A percentile compares a stretch with the other conserved stretches of the same genome.
These are phyloP conservation scores for Acipenser ruthenus DNA, from an alignment of 2,797 vertebrate species.

Conservation along the genomic window DNA sequence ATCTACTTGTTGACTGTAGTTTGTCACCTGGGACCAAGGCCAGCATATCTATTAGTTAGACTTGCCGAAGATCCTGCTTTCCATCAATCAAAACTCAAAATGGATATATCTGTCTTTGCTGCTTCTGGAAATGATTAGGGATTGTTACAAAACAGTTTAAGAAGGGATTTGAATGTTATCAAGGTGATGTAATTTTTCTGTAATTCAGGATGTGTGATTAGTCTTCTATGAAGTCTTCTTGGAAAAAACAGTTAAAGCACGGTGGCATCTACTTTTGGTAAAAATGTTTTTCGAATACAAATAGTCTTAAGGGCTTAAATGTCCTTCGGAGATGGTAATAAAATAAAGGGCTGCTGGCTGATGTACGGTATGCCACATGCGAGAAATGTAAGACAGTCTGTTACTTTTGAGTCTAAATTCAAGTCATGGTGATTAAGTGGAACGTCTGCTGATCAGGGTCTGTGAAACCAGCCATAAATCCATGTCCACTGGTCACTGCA, in stretches of 20 bases:
- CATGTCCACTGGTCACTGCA: too few species aligned
- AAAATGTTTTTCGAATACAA: neutral
- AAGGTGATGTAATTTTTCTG: neutral
- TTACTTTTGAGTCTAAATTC: too few species aligned
- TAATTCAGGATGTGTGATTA: neutral
- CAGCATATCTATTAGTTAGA: slow-evolving; percentile 36
- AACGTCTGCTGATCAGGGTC: too few species aligned
- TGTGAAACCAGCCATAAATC: too few species aligned
- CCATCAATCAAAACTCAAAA: slow-evolving; percentile 46
- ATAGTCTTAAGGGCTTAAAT: slow-evolving; percentile 4
- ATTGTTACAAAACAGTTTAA: neutral
- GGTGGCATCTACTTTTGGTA: neutral
- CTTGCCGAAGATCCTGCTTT: slow-evolving; percentile 51
- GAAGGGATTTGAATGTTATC: neutral
- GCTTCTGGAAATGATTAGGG: slow-evolving; percentile 10
- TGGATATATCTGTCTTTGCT: slow-evolving; percentile 31
- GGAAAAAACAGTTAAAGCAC: too few species aligned
- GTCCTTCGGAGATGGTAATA: neutral
- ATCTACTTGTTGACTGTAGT: slow-evolving; percentile 33
- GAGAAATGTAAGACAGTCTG: too few species aligned
- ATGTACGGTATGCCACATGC: slow-evolving; percentile 5
- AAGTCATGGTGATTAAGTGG: too few species aligned
- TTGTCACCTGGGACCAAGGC: slow-evolving; percentile 33
- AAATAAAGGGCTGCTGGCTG: neutral
- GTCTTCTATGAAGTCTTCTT: too few species aligned